Evolutionary conservation across 2,113 vertebrate species (phyloP), one percentile per base, ranked within the genome.

Genomic region (Orientallactaga bullata): DNA sequence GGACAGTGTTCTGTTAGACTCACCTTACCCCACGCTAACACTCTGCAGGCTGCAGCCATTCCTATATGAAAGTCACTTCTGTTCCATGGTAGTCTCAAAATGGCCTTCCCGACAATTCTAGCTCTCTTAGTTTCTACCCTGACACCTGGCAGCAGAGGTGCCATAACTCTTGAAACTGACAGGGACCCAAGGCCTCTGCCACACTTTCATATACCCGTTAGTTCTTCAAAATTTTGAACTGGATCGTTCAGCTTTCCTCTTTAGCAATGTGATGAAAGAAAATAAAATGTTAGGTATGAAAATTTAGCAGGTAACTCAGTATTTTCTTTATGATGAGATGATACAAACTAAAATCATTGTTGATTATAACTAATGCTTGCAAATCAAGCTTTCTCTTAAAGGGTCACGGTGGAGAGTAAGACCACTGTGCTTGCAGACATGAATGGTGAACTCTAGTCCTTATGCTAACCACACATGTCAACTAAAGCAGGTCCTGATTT

Each of bases 21-120:
- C 28, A 20, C 2, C 17, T 37, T 15, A 23, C 13, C 69, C 28
- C 85, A 24, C 61, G 11, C 73, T 60, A 51, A 78, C 12, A 2
- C 1, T 65, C 12, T 1, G 1, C 3, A 2, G 3, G 51, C 6
- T 32, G 2, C 35, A 26, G n/a, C 26, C 61, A n/a, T 7, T 1
- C 15, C 23, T 6, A 0, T 3, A 16, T 4, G 11, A 37, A 35
- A 69, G 37, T 63, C 32, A 32, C 20, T 42, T 69, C 82, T 47
- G 2, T 23, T 23, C 28, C 5, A 17, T 16, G 5, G 42, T 7
- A 39, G 32, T 60, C 15, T 23, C 21, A n/a, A 72, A 26, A 63
- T 69, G n/a, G 15, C 63, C 26, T 72, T 78, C 39, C 58, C 51
- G 15, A 8, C 16, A 15, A 60, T 35, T 3, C 4, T 37, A 23